phyloP scores from a whole-genome alignment of 2,888 invertebrate species.

The Dynastes grantii region DNA sequence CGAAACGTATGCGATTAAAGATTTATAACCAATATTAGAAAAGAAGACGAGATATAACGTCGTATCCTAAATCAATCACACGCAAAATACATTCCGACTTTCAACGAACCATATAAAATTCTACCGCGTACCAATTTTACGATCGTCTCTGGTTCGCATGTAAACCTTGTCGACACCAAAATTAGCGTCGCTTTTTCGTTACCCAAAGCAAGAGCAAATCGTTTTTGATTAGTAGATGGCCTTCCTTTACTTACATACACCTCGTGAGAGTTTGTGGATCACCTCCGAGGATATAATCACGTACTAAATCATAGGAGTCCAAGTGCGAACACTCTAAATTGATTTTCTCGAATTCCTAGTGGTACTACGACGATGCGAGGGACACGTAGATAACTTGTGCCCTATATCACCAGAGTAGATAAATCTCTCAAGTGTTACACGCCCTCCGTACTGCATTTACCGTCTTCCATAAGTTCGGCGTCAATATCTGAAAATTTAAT shows the following conservation, averaged over 20 bases:
- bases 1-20: too few species aligned
- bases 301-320: slow-evolving; percentile 24
- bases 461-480: too few species aligned
- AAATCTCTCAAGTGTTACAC: slow-evolving; percentile 24
- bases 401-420: slow-evolving; percentile 7
- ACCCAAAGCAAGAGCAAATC: slow-evolving; percentile 1
- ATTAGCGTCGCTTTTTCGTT: too few species aligned
- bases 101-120: too few species aligned
- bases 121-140: too few species aligned
- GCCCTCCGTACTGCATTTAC: too few species aligned
- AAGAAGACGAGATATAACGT: too few species aligned
- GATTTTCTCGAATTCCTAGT: slow-evolving; percentile 20
- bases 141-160: too few species aligned
- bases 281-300: slow-evolving; percentile 7
- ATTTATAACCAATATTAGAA: too few species aligned
- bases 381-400: neutral
- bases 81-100: neutral
- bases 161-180: too few species aligned
- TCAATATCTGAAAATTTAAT: too few species aligned
- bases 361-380: neutral
- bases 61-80: too few species aligned
- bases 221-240: neutral
- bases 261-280: neutral
- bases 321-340: slow-evolving; percentile 11
- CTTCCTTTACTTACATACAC: neutral